These are phyloP conservation scores for Paraescarpia echinospica DNA, from an alignment of 1,140 invertebrate genomes.

Conservation along the genomic window DNA sequence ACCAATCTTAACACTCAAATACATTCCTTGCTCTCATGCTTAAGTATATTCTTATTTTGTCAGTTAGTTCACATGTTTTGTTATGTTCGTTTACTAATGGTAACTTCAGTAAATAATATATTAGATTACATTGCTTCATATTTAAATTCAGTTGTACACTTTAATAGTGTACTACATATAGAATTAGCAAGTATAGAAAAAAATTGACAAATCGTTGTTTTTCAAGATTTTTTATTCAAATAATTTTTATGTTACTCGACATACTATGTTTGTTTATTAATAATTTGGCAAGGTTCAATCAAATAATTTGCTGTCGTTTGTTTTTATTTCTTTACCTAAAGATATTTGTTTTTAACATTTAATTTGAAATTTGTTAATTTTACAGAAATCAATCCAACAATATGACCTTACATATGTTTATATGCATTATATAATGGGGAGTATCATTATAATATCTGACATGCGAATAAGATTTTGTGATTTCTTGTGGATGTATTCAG, in stretches of 20 bases:
- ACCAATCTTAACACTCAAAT: not conserved
- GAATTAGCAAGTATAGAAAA: not conserved
- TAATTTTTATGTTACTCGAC: not conserved
- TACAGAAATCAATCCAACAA: too few relatives aligned
- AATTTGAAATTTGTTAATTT: too few relatives aligned
- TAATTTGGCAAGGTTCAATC: not conserved
- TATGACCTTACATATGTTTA: too few relatives aligned
- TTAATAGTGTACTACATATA: conserved; percentile 4
- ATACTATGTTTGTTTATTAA: not conserved
- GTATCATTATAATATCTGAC: conserved; percentile 22
- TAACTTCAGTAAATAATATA: not conserved
- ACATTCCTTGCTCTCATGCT: not conserved
- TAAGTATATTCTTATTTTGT: not conserved
- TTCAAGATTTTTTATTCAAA: not conserved
- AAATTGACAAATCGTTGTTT: too few relatives aligned
- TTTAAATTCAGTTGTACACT: not conserved
- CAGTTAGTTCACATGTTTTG: not conserved
- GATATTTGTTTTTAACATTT: too few relatives aligned
- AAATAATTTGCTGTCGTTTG: not conserved
- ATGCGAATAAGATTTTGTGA: not conserved
- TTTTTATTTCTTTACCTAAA: not conserved
- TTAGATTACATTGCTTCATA: not conserved
- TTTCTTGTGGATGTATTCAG: not conserved
- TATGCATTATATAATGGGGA: conserved; percentile 21
- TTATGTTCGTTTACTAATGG: not conserved